These are phyloP conservation scores for Phyllostomus discolor DNA, from an alignment of 2,113 vertebrate species.

Conservation along the genomic window DNA sequence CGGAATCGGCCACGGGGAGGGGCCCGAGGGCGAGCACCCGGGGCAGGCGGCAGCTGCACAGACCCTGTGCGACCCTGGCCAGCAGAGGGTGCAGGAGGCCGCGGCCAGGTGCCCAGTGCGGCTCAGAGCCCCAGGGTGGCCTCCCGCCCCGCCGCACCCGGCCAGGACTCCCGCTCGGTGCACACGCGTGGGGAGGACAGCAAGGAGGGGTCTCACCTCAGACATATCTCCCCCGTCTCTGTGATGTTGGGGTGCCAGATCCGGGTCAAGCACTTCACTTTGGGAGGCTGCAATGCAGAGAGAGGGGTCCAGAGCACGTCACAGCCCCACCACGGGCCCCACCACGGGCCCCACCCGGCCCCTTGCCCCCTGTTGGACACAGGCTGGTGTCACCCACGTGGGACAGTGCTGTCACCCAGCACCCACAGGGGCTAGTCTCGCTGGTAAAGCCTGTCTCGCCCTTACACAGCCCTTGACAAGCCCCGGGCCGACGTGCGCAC, in stretches of 20 bases:
- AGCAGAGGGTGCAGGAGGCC: no score
- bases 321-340: background rate
- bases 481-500: fast-evolving
- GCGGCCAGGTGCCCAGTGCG: background rate
- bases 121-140: no score
- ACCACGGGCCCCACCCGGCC: fast-evolving
- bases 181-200: background rate
- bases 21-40: background rate
- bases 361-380: fast-evolving
- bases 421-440: background rate
- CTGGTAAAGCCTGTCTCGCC: fast-evolving
- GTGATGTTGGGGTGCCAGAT: constrained; percentile 99
- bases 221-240: constrained; percentile 96
- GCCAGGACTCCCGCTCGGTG: background rate
- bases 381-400: fast-evolving
- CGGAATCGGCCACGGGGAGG: background rate
- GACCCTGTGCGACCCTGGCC: background rate
- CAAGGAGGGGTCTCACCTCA: constrained; percentile 84
- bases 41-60: fast-evolving
- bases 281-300: constrained; percentile 90
- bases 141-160: no score
- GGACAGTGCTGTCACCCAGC: background rate
- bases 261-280: constrained; percentile 96
- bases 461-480: fast-evolving
- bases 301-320: background rate